Conservation (phyloP, 2,113 vertebrate genomes). For the Micromys minutus region DNA sequence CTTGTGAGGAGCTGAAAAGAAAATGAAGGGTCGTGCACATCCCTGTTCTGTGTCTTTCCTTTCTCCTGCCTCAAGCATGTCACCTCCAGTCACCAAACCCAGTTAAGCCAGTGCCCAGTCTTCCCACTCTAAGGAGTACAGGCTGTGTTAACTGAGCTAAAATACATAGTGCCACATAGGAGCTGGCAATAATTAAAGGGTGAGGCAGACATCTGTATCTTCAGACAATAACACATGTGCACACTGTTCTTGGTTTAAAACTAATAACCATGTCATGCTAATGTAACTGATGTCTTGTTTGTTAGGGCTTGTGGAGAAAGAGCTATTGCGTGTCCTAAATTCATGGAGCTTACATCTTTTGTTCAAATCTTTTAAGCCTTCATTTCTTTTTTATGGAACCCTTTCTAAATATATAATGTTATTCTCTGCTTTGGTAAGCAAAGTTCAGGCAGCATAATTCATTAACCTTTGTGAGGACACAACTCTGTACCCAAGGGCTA, state of each 20-base stretch:
- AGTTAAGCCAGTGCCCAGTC: neutral
- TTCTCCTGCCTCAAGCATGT: neutral
- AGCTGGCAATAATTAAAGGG: constrained; percentile 55
- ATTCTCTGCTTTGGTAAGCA: constrained; percentile 41
- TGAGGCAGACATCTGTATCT: constrained; percentile 38
- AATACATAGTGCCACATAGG: constrained; percentile 33
- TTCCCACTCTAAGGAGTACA: neutral
- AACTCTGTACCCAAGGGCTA: neutral
- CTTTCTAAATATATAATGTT: constrained; percentile 17
- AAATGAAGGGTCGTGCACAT: neutral
- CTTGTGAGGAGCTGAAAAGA: neutral
- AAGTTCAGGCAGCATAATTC: neutral
- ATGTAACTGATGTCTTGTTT: constrained; percentile 53
- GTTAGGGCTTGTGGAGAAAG: constrained; percentile 6
- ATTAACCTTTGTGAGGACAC: neutral
- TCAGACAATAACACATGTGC: constrained; percentile 38
- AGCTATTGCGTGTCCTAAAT: neutral
- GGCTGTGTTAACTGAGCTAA: constrained; percentile 2
- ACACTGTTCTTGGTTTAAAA: constrained; percentile 46
- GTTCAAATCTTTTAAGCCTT: neutral
- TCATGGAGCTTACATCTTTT: neutral
- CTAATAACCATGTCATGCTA: constrained; percentile 30
- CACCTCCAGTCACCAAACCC: neutral
- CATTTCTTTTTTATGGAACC: neutral
- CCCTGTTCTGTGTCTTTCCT: neutral